A percentile compares a stretch with the other conserved stretches of the same genome.
Evolutionary conservation across 2,113 vertebrate genomes (phyloP).

Genomic region (Triplophysa rosa): DNA sequence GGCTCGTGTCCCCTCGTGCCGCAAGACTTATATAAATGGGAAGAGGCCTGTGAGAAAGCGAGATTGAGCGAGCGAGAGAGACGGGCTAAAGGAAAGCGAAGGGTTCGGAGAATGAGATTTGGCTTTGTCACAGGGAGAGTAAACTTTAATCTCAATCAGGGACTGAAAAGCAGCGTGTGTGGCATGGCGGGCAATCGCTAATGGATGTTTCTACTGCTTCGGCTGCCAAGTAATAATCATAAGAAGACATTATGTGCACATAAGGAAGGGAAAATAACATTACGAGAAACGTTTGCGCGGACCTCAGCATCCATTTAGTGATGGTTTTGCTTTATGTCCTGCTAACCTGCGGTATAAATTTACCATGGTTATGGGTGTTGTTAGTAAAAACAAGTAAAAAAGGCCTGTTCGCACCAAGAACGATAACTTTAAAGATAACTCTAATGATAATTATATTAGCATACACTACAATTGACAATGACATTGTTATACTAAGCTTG

Average conservation of each 20-base stretch:
- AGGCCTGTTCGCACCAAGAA: not conserved
- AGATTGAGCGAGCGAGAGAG: slow-evolving; percentile 9
- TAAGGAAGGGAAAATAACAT: slow-evolving; percentile 26
- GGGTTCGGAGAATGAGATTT: slow-evolving; percentile 26
- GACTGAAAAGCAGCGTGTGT: slow-evolving; percentile 4
- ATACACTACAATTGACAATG: too few species aligned
- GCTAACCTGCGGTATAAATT: not conserved
- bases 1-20: slow-evolving; percentile 26
- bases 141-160: slow-evolving; percentile 55
- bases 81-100: not conserved
- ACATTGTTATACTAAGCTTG: too few species aligned
- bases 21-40: slow-evolving; percentile 42
- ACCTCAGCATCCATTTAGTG: slow-evolving; percentile 1
- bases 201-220: slow-evolving; percentile 34
- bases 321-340: not conserved
- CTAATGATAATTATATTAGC: too few species aligned
- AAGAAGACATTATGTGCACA: slow-evolving; percentile 32
- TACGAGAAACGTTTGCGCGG: slow-evolving; percentile 4
- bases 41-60: not conserved
- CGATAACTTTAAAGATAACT: too few species aligned
- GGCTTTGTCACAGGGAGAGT: slow-evolving; percentile 45
- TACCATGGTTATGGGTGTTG: not conserved
- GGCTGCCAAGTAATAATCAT: slow-evolving; percentile 46
- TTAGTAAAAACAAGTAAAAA: not conserved
- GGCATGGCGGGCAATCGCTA: slow-evolving; percentile 30